Percentiles rank a stretch among this genome's conserved stretches.
Evolutionary conservation across 2,888 invertebrate genomes (phyloP).

Genomic region (Aspidiotus rigidus): DNA sequence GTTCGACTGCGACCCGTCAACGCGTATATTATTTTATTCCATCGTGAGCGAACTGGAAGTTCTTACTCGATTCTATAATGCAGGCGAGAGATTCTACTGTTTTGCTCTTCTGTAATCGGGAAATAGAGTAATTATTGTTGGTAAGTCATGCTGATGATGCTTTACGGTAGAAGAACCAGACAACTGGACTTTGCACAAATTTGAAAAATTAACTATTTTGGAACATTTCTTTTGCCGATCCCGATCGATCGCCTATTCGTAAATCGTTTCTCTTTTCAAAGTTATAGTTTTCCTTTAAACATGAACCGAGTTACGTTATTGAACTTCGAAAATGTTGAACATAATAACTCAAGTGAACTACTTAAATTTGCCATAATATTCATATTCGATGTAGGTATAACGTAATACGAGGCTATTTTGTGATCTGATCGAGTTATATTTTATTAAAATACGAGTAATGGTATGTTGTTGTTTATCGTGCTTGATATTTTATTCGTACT

Average conservation of each 20-base stretch:
- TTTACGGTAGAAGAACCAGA: constrained; percentile 26
- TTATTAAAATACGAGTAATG: too few relatives aligned
- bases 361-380: constrained; percentile 4
- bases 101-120: background rate
- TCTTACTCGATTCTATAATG: background rate
- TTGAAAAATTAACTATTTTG: constrained; percentile 13
- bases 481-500: constrained; percentile 1
- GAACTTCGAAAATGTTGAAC: constrained; percentile 23
- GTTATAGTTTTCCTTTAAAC: constrained; percentile 6
- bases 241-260: too few relatives aligned
- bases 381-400: constrained; percentile 20
- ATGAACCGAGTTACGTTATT: constrained; percentile 27
- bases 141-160: constrained; percentile 31
- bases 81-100: background rate
- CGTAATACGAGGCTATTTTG: constrained; percentile 22
- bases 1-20: too few relatives aligned
- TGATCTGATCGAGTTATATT: too few relatives aligned
- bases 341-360: constrained; percentile 15
- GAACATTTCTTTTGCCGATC: too few relatives aligned
- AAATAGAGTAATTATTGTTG: constrained; percentile 1
- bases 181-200: constrained; percentile 26
- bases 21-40: too few relatives aligned
- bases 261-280: constrained; percentile 1
- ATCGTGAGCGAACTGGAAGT: too few relatives aligned
- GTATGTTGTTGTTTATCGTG: constrained; percentile 10